phyloP scores from a whole-genome alignment of 37 sponge, comb jelly and placozoan genomes.

The Aphrocallistes beatrix region DNA sequence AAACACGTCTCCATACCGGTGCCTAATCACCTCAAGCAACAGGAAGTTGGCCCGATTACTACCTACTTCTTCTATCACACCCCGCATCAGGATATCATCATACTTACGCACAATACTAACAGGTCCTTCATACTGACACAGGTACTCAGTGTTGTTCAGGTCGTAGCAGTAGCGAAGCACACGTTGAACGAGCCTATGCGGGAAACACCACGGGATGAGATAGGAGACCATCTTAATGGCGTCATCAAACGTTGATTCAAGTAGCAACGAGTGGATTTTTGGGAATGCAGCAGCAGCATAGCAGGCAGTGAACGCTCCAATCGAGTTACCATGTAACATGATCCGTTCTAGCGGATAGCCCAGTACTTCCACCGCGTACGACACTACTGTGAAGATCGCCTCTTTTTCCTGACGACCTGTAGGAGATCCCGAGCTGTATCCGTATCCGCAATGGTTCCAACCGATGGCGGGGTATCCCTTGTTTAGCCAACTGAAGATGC shows the following conservation, averaged over 20 bases:
- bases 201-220: background rate
- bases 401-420: slow-evolving; percentile 10
- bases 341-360: background rate
- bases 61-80: background rate
- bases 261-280: background rate
- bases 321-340: background rate
- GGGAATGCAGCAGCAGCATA: background rate
- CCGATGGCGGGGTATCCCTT: background rate
- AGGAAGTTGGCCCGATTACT: background rate
- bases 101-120: background rate
- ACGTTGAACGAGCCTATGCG: background rate
- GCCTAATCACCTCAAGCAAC: background rate
- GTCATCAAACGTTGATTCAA: slow-evolving; percentile 2
- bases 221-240: background rate
- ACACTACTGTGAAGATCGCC: background rate
- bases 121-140: background rate
- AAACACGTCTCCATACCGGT: background rate
- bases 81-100: background rate
- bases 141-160: background rate
- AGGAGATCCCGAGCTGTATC: slow-evolving; percentile 1
- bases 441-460: background rate
- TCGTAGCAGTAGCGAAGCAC: background rate
- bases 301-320: background rate
- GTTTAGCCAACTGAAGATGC: background rate
- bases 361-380: background rate